Evolutionary conservation across 2,797 vertebrate genomes (phyloP), one percentile per base, ranked within the genome.

Genomic region (Amphiprion clarkii): DNA sequence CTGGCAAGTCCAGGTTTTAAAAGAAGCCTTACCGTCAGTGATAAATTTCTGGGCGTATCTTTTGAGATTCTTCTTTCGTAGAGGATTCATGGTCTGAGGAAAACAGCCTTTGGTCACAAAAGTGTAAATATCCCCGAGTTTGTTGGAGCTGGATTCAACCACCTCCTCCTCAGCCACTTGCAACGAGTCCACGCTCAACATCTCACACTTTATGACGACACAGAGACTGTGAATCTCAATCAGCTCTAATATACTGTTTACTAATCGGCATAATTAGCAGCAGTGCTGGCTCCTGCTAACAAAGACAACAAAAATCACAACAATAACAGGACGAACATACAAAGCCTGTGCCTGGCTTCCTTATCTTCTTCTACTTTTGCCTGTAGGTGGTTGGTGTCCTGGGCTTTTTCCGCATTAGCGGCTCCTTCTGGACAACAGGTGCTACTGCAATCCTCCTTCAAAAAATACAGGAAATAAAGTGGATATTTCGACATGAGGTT

Each of bases 21-120:
- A 57, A 21, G 1, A 10, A n/a, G 4, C 0, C 81, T 83, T 87
- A 96, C 96, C 96, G 48, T 96, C 96, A 52, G 96, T 88, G 46
- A 94, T 88, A 63, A 97, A 97, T 73, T 97, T 97, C 92, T 95
- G 95, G 0, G 96, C 96, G 81, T 96, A 97, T 94, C 97, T 92
- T 82, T 95, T 96, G 1, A 97, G 94, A 68, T 97, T 97, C 83
- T 97, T 97, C 90, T 95, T 96, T 23, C 95, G 90, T 79, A 96
- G 88, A 46, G 96, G 94, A 71, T 95, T 95, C 94, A 96, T 96
- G 5, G 94, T 89, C 57, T 95, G 93, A 0, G 97, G 96, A 76
- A 96, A 97, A 77, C 93, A 93, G 49, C 97, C 97, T 62, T 97
- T 95, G 2, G 96, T 91, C 71, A 98, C 93, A 65, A 97, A 95